Evolutionary conservation across 2,888 invertebrate genomes (phyloP), one percentile per base, ranked within the genome.

Genomic region (Tenthredo distinguenda): DNA sequence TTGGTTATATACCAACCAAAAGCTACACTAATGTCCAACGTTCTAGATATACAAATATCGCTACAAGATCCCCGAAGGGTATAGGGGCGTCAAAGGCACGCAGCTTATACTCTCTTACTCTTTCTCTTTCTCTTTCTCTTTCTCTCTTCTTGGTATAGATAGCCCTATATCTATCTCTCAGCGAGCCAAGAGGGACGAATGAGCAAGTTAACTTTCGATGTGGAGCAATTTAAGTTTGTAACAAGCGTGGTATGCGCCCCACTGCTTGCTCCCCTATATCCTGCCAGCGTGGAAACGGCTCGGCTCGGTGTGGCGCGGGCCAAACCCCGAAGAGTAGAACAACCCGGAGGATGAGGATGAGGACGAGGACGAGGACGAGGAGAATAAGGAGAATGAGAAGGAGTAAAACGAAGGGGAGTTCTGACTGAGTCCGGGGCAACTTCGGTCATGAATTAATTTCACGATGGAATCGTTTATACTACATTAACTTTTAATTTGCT

Each of bases 221-320:
- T 89, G 88, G 88, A 90, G 89, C 90, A 91, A 90, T 90, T 91
- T 90, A 90, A 90, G 90, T 91, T 91, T 88, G 89, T 89, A 90
- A 90, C 90, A 87, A 90, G 90, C 88, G 86, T 87, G 88, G 88
- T 88, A 87, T 88, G 90, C 89, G 88, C 76, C 83, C 86, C 68
- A 65, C 71, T 83, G 68, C 83, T 81, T 26, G 18, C 83, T 62
- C 77, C 77, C 77, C 77, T 74, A 43, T 74, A 74, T 43, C 62
- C 62, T 21, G 40, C 26, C n/a, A 40, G 81, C 37, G 79, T 21
- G 79, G 55, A 58, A 55, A 47, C 26, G 76, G 76, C 76, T 21
- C 10, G 71, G 76, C 47, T n/a, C n/a, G 72, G 76, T 26, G 50
- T 50, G 76, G 81, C 81, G 62, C 58, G 81, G 40, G 77, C 77